These are phyloP conservation scores for Triplophysa yarkandensis DNA, from an alignment of 2,797 vertebrate genomes.

Conservation along the genomic window DNA sequence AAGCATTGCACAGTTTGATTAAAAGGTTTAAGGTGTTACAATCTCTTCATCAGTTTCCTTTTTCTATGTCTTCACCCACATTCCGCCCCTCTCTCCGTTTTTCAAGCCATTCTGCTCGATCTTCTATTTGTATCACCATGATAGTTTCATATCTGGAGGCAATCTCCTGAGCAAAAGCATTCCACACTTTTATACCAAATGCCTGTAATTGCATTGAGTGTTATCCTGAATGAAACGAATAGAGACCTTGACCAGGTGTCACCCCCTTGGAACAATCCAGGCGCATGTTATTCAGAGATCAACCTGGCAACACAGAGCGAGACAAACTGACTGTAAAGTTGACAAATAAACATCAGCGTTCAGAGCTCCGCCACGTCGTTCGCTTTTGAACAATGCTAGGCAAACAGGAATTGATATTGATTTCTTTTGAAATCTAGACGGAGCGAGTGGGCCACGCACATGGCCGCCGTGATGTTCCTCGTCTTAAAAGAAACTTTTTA, in stretches of 20 bases:
- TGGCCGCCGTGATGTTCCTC: conserved; percentile 11
- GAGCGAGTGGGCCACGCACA: neutral
- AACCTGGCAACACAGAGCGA: conserved; percentile 13
- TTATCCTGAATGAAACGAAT: conserved; percentile 38
- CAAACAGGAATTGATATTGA: conserved; percentile 39
- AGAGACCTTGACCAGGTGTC: conserved; percentile 54
- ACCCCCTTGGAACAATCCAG: conserved; percentile 38
- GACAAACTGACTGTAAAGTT: conserved; percentile 32
- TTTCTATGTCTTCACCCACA: neutral
- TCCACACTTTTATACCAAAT: conserved; percentile 49
- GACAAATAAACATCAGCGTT: conserved; percentile 42
- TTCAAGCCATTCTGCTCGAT: conserved; percentile 17
- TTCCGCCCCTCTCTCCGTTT: conserved; percentile 14
- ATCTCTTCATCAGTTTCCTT: conserved; percentile 8
- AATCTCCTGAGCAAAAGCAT: conserved; percentile 57
- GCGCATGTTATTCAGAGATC: conserved; percentile 21
- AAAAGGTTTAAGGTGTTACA: conserved; percentile 35
- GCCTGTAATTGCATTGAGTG: conserved; percentile 53
- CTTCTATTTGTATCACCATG: conserved; percentile 37
- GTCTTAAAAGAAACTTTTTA: conserved; percentile 28
- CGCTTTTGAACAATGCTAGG: neutral
- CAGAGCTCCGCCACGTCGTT: neutral
- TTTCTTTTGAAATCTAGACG: conserved; percentile 35
- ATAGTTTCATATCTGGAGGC: conserved; percentile 38
- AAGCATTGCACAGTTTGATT: conserved; percentile 14